phyloP scores from a whole-genome alignment of 1,140 invertebrate genomes.

The Chlorops oryzae region DNA sequence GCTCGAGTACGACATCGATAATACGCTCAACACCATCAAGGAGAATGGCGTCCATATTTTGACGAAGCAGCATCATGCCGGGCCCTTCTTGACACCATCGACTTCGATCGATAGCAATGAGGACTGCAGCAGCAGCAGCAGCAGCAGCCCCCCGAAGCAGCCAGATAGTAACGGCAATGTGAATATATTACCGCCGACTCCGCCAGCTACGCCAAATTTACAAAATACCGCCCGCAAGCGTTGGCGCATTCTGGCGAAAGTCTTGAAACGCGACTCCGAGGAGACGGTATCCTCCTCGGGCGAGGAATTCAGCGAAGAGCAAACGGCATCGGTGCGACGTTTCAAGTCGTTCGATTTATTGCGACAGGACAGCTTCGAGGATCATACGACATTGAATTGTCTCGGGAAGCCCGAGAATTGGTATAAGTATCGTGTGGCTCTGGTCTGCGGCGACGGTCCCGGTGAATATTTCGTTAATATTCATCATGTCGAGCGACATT shows the following conservation, averaged over 20 bases:
- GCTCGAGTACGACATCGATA: conserved; percentile 45
- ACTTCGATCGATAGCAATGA: conserved; percentile 19
- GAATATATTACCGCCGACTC: conserved; percentile 30
- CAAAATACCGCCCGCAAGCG: conserved; percentile 55
- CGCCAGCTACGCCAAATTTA: conserved; percentile 35
- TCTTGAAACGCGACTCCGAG: conserved; percentile 52
- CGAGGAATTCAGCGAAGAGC: conserved; percentile 36
- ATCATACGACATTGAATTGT: conserved; percentile 37
- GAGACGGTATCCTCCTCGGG: conserved; percentile 36
- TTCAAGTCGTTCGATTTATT: conserved; percentile 45
- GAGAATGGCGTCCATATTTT: conserved; percentile 24
- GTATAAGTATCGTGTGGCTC: conserved; percentile 55
- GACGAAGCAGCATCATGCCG: conserved; percentile 13
- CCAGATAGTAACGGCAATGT: conserved; percentile 17
- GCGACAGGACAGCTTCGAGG: conserved; percentile 42
- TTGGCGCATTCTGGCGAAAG: conserved; percentile 64
- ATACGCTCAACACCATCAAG: conserved; percentile 43
- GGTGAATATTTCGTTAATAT: conserved; percentile 52
- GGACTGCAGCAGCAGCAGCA: conserved; percentile 17
- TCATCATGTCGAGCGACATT: conserved; percentile 55
- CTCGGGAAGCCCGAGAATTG: conserved; percentile 47
- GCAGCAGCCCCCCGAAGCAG: conserved; percentile 15
- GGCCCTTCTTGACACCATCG: not conserved
- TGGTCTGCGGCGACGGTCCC: conserved; percentile 36
- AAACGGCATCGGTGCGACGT: conserved; percentile 39